A percentile compares a stretch with the other conserved stretches of the same genome.
Evolutionary conservation across 1,140 invertebrate species (phyloP).

Genomic region (Rhopalosiphum padi): DNA sequence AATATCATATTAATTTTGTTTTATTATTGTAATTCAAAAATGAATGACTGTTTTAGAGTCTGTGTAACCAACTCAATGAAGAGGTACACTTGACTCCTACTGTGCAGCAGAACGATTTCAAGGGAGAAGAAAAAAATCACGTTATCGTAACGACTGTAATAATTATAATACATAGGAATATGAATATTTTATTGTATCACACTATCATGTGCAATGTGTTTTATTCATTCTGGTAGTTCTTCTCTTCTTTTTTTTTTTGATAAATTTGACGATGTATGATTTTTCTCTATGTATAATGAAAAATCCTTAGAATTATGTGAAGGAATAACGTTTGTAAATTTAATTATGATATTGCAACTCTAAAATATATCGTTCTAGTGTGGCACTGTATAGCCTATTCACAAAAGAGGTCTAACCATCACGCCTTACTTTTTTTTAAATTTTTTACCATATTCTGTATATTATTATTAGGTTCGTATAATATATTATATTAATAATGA

Average conservation of each 20-base stretch:
- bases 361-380: not conserved
- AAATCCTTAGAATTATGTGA: not conserved
- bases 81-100: no score
- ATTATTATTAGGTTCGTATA: not conserved
- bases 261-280: not conserved
- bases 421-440: not conserved
- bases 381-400: not conserved
- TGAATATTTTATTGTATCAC: not conserved
- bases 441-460: not conserved
- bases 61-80: no score
- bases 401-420: conserved; percentile 1
- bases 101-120: not conserved
- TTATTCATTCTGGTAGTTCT: not conserved
- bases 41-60: no score
- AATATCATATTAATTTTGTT: no score
- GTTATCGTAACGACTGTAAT: not conserved
- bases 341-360: not conserved
- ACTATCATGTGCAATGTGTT: no score
- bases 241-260: not conserved
- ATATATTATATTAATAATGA: not conserved
- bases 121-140: not conserved
- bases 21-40: no score
- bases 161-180: not conserved
- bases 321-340: not conserved
- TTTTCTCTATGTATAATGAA: not conserved